phyloP scores from a whole-genome alignment of 2,797 vertebrate genomes.

The Potorous gilbertii region DNA sequence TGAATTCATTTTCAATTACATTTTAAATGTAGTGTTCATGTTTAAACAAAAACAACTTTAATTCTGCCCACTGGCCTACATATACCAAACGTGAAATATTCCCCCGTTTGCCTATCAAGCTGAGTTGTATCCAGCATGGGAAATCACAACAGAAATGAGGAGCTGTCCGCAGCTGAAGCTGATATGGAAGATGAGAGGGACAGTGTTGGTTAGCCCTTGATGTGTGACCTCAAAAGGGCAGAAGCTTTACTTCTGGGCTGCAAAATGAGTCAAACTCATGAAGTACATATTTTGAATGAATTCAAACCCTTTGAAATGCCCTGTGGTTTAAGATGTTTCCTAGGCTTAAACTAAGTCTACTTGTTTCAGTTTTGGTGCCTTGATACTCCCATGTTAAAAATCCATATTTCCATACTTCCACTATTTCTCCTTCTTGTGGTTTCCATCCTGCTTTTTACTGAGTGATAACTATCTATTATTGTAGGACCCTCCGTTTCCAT shows the following conservation, averaged over 20 bases:
- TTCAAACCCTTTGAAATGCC: not conserved
- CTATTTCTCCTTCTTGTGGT: not conserved
- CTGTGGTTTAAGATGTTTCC: not conserved
- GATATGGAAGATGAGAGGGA: not conserved
- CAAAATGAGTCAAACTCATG: not conserved
- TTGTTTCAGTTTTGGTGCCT: not conserved
- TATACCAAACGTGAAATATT: not conserved
- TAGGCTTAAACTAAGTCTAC: not conserved
- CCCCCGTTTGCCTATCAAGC: not conserved
- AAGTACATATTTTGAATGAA: not conserved
- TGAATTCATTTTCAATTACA: slow-evolving; percentile 8
- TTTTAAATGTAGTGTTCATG: not conserved
- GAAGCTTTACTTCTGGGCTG: not conserved
- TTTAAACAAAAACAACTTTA: slow-evolving; percentile 2
- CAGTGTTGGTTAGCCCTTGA: not conserved
- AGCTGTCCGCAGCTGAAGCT: not conserved
- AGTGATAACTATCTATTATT: not conserved
- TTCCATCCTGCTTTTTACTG: not conserved
- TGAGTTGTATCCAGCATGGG: not conserved
- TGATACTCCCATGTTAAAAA: not conserved
- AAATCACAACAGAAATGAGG: not conserved
- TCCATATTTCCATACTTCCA: not conserved
- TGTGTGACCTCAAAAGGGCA: not conserved
- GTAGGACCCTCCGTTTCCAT: not conserved
- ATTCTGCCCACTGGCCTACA: not conserved